Percentiles rank a stretch among this genome's conserved stretches.
Conservation (phyloP, 2,113 vertebrate species). For the Lepus timidus region DNA sequence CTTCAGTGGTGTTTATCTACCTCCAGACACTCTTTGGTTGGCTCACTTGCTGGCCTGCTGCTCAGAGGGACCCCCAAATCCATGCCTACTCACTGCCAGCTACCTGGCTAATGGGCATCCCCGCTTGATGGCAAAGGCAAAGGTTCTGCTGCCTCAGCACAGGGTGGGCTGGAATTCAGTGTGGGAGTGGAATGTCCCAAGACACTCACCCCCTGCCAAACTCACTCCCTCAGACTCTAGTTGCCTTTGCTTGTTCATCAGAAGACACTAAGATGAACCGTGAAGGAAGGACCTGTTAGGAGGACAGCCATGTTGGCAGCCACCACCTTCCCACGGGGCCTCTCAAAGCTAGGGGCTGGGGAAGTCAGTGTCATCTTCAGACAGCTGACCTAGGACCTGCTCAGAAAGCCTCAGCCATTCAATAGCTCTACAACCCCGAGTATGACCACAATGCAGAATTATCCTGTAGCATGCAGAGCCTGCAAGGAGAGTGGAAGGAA, state of each 20-base stretch:
- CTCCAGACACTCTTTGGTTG: not conserved
- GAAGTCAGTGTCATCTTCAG: not conserved
- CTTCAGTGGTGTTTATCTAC: not conserved
- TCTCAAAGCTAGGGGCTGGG: not conserved
- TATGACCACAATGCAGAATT: not conserved
- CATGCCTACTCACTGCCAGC: not conserved
- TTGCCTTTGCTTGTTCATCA: not conserved
- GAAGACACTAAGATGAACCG: not conserved
- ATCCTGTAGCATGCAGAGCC: not conserved
- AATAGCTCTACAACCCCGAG: not conserved
- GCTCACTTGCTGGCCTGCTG: not conserved
- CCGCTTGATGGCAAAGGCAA: not conserved
- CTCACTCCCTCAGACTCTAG: not conserved
- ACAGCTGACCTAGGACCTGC: too few species aligned
- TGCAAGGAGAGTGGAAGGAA: not conserved
- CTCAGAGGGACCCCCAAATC: not conserved
- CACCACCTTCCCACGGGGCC: rapidly evolving
- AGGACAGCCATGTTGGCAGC: not conserved
- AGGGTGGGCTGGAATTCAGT: not conserved
- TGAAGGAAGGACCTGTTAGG: not conserved
- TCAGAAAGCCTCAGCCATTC: not conserved
- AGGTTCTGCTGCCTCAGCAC: not conserved
- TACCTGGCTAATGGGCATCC: not conserved
- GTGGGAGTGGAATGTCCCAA: not conserved
- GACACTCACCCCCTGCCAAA: not conserved